A percentile compares a stretch with the other conserved stretches of the same genome.
These are phyloP conservation scores for Heterotilapia buettikoferi DNA, from an alignment of 2,113 vertebrate genomes.

Conservation along the genomic window DNA sequence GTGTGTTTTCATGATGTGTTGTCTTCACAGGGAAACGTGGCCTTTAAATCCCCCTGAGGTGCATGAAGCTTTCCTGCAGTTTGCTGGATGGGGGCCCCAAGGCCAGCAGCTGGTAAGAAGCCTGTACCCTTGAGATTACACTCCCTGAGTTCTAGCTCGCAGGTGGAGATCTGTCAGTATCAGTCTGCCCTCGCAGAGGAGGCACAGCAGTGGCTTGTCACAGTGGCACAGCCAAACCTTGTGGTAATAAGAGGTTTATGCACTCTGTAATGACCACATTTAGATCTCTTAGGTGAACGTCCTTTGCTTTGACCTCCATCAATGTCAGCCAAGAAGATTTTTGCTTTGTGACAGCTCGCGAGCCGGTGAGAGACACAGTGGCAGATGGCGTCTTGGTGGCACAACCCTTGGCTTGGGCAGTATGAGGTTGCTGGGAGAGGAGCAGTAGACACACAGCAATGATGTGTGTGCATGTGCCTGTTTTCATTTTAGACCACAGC, in stretches of 20 bases:
- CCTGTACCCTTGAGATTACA: background rate
- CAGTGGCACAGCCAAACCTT: background rate
- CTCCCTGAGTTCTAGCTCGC: background rate
- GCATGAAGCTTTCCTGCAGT: constrained; percentile 85
- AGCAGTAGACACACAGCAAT: constrained; percentile 4
- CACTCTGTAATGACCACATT: background rate
- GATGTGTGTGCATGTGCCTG: background rate
- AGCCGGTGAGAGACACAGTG: constrained; percentile 1
- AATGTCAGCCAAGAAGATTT: background rate
- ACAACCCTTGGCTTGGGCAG: background rate
- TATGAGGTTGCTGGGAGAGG: background rate
- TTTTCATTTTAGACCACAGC: background rate
- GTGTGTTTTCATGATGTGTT: background rate
- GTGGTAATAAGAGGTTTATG: background rate
- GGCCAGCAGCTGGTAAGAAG: constrained; percentile 93
- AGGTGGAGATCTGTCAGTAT: background rate
- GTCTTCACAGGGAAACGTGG: constrained; percentile 81
- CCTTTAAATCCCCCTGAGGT: constrained; percentile 89
- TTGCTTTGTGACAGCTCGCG: background rate
- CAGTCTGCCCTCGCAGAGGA: background rate
- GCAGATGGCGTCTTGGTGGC: constrained; percentile 56
- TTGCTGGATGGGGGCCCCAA: constrained; percentile 92
- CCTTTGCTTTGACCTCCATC: constrained; percentile 16
- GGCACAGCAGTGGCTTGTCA: background rate
- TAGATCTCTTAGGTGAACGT: background rate